Evolutionary conservation across 1,140 invertebrate species (phyloP).

Genomic region (Trachymyrmex septentrionalis): DNA sequence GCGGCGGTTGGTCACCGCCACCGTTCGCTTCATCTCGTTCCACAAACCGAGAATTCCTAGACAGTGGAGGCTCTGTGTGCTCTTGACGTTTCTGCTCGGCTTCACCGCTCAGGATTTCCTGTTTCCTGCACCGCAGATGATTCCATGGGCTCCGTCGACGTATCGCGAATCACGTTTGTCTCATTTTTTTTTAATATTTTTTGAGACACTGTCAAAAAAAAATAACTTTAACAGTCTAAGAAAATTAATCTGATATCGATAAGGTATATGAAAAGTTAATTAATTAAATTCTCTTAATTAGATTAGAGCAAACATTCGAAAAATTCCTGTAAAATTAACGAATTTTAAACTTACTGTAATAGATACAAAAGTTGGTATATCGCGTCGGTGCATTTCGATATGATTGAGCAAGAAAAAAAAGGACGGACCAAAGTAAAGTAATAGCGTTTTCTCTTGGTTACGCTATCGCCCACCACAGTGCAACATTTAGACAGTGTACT

Average conservation of each 20-base stretch:
- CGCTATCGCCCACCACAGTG: no score
- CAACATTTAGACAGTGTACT: no score
- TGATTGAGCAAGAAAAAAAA: background rate
- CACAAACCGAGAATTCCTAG: conserved; percentile 69
- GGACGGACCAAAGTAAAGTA: conserved; percentile 51
- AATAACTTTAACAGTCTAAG: background rate
- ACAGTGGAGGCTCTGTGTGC: conserved; percentile 80
- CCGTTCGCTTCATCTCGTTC: conserved; percentile 70
- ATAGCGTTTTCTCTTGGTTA: background rate
- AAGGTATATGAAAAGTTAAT: background rate
- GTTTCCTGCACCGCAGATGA: conserved; percentile 82
- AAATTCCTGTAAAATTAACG: background rate
- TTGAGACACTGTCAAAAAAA: no score
- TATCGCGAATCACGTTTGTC: conserved; percentile 32
- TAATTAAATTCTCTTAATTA: background rate
- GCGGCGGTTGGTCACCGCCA: conserved; percentile 36
- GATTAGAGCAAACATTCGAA: background rate
- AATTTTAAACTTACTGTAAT: background rate
- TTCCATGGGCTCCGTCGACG: conserved; percentile 66
- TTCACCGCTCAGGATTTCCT: conserved; percentile 83
- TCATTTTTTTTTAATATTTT: no score
- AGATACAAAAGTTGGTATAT: background rate
- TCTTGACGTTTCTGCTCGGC: conserved; percentile 81
- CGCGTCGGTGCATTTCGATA: background rate
- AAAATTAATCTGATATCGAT: background rate